Evolutionary conservation across 2,797 vertebrate genomes (phyloP), one percentile per base, ranked within the genome.

Genomic region (Notolabrus celidotus): DNA sequence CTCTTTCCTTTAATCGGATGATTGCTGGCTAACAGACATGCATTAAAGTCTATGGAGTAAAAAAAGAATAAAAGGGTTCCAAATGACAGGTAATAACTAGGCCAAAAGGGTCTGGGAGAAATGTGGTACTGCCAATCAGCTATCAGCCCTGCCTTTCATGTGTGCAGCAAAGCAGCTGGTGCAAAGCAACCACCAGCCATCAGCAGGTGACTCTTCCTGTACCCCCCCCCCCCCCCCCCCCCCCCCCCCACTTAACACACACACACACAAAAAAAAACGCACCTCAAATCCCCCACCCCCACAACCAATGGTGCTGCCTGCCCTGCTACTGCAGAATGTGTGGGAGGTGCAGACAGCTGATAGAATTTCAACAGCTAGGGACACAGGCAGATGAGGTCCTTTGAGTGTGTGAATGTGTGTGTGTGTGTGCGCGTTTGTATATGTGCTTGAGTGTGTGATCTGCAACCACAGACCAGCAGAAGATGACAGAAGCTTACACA

Each of bases 261-360:
- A 56, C 42, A 65, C 68, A 66, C 57, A n/a, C n/a, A n/a, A n/a
- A 70, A 36, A 74, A 59, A 61, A 17, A 27, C 7, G 20, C 60
- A 81, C 77, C 50, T 77, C 84, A 67, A 70, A 34, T 59, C 68
- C 71, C 34, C 80, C 49, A 72, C 71, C 64, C 80, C 64, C 41
- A 71, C 76, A 77, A 60, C 84, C 74, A 72, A 53, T 76, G 80
- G 84, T 74, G 79, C 86, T 60, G 77, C 86, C 70, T 89, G 71
- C 81, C 85, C 77, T 87, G 89, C 86, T 78, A 74, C 83, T 83
- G 86, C 81, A 90, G 80, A 86, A 77, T 77, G 77, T 88, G 89
- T 91, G 89, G 89, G 89, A 92, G 91, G 88, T 82, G 83, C 82
- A 91, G 85, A 90, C 91, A 93, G 89, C 90, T 92, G 91, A 94